Evolutionary conservation across 2,888 invertebrate species (phyloP).

Genomic region (Drosophila demipolita): DNA sequence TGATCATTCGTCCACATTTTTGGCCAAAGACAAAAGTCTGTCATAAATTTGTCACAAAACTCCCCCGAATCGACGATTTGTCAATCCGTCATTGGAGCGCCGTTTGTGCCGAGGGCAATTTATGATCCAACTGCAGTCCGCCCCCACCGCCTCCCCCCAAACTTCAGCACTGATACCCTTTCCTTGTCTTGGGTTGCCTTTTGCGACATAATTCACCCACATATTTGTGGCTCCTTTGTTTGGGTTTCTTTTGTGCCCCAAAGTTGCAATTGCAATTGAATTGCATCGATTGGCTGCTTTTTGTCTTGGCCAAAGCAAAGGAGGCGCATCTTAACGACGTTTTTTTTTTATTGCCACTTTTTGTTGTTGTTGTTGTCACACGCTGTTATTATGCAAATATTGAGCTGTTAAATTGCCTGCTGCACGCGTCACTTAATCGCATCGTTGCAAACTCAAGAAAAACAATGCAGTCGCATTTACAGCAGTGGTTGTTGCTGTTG

Average conservation of each 20-base stretch:
- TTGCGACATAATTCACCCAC: slow-evolving; percentile 40
- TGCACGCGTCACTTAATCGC: slow-evolving; percentile 74
- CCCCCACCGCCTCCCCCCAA: neutral
- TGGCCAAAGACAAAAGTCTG: slow-evolving; percentile 64
- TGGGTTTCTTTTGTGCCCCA: neutral
- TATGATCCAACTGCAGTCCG: slow-evolving; percentile 50
- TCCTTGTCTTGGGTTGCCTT: neutral
- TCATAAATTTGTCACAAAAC: slow-evolving; percentile 76
- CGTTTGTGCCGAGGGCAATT: slow-evolving; percentile 67
- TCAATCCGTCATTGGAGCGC: slow-evolving; percentile 79
- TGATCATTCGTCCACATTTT: slow-evolving; percentile 1
- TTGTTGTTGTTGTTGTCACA: slow-evolving; percentile 60
- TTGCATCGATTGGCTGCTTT: slow-evolving; percentile 61
- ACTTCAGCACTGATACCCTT: neutral
- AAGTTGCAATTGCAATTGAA: slow-evolving; percentile 57
- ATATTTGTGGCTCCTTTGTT: slow-evolving; percentile 51
- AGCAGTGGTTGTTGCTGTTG: slow-evolving; percentile 23
- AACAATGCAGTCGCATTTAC: slow-evolving; percentile 30
- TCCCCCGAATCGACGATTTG: slow-evolving; percentile 53
- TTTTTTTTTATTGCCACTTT: neutral
- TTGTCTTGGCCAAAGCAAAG: slow-evolving; percentile 12
- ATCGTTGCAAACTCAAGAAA: slow-evolving; percentile 53
- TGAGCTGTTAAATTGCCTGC: slow-evolving; percentile 79
- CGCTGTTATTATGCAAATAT: slow-evolving; percentile 82
- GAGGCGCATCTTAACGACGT: slow-evolving; percentile 14